Percentiles rank a stretch among this genome's conserved stretches.
These are phyloP conservation scores for Archaeoteleia sp. DNA, from an alignment of 2,888 invertebrate species.

Conservation along the genomic window DNA sequence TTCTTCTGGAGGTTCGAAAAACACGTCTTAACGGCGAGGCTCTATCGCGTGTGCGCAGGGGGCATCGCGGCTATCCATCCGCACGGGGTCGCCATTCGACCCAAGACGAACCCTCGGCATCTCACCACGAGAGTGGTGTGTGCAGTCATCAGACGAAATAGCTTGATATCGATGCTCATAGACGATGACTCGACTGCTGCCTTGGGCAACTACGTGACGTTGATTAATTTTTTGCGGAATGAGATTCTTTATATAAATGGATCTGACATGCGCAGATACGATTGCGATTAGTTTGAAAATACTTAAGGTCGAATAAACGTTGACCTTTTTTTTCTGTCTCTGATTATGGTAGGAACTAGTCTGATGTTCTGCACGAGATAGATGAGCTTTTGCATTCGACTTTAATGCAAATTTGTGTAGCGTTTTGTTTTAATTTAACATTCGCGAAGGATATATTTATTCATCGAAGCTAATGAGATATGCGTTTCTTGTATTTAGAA, in stretches of 20 bases:
- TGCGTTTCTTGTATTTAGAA: too few relatives aligned
- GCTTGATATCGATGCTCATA: conserved; percentile 43
- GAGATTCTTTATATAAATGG: conserved; percentile 21
- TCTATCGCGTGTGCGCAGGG: conserved; percentile 71
- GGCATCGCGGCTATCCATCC: conserved; percentile 70
- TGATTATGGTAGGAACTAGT: conserved; percentile 30
- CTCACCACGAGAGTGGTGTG: conserved; percentile 33
- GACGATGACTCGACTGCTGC: conserved; percentile 42
- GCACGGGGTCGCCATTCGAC: conserved; percentile 61
- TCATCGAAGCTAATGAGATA: too few relatives aligned
- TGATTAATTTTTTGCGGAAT: conserved; percentile 46
- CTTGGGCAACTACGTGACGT: conserved; percentile 38
- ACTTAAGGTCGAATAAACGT: conserved; percentile 9
- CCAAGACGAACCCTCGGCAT: conserved; percentile 53
- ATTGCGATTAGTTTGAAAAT: conserved; percentile 23
- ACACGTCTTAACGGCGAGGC: conserved; percentile 64
- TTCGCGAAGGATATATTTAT: conserved; percentile 33
- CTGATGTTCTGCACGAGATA: conserved; percentile 37
- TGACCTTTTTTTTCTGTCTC: conserved; percentile 7
- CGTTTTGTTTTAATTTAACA: conserved; percentile 36
- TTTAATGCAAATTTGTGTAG: conserved; percentile 40
- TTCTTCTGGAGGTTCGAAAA: conserved; percentile 65
- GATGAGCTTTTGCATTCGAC: conserved; percentile 37
- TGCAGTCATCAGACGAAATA: conserved; percentile 52
- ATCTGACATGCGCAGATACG: conserved; percentile 26